These are phyloP conservation scores for Lepisosteus oculatus DNA, from an alignment of 2,113 vertebrate genomes.

Conservation along the genomic window DNA sequence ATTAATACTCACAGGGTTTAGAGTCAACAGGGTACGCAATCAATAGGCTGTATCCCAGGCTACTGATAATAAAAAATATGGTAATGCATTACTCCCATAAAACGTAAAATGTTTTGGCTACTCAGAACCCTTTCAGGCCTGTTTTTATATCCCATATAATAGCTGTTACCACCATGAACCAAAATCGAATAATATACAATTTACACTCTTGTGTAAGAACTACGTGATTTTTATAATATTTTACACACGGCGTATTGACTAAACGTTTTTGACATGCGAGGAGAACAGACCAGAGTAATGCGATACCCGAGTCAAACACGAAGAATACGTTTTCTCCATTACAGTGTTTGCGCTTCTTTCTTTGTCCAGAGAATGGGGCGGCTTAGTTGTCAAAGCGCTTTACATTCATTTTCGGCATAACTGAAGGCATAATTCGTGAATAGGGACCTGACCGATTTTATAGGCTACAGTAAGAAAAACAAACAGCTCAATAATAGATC, in stretches of 20 bases:
- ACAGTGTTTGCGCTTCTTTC: constrained; percentile 8
- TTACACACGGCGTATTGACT: neutral
- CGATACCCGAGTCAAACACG: constrained; percentile 12
- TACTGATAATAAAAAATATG: too few relatives aligned
- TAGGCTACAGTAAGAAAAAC: too few relatives aligned
- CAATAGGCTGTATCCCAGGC: too few relatives aligned
- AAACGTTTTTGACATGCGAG: constrained; percentile 9
- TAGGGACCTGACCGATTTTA: neutral
- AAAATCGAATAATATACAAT: neutral
- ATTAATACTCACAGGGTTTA: constrained; percentile 2
- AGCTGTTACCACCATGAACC: too few relatives aligned
- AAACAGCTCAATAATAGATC: too few relatives aligned
- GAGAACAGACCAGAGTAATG: constrained; percentile 10
- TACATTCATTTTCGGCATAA: neutral
- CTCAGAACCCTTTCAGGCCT: too few relatives aligned
- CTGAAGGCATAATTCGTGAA: neutral
- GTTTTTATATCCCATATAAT: too few relatives aligned
- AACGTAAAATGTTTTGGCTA: too few relatives aligned
- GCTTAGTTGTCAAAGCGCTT: neutral
- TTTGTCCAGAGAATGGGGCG: neutral
- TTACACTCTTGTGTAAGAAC: neutral
- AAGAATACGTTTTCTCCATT: constrained; percentile 10
- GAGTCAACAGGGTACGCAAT: neutral
- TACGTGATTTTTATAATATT: constrained; percentile 2
- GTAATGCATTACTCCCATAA: too few relatives aligned